Conservation (phyloP, 2,888 invertebrate species). For the Chaitophorus viminalis region DNA sequence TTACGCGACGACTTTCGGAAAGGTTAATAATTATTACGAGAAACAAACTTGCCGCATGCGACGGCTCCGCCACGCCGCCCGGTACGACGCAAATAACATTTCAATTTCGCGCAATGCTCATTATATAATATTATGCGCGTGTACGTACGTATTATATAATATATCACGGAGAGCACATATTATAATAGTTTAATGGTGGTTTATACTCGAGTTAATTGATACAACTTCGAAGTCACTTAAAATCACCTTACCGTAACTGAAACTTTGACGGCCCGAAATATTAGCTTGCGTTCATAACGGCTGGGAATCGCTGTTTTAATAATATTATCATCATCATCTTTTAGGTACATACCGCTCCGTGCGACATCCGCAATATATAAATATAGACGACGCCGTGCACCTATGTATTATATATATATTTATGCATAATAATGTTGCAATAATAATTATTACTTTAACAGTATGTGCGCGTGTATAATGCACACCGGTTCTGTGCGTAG, state of each 20-base stretch:
- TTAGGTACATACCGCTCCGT: too few species aligned
- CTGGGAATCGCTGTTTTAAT: too few species aligned
- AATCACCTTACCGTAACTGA: conserved; percentile 18
- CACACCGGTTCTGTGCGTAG: neutral
- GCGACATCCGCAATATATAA: too few species aligned
- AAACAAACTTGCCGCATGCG: conserved; percentile 28
- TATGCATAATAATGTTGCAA: too few species aligned
- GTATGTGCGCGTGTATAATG: neutral
- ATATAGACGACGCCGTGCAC: too few species aligned
- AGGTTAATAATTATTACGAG: neutral
- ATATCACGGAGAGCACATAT: neutral
- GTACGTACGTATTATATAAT: neutral
- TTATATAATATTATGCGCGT: neutral
- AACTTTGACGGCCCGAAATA: conserved; percentile 19
- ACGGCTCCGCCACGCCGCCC: too few species aligned
- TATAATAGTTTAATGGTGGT: conserved; percentile 14
- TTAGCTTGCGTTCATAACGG: neutral
- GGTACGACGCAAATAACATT: conserved; percentile 9
- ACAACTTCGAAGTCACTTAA: conserved; percentile 10
- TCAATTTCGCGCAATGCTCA: neutral
- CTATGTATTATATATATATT: neutral
- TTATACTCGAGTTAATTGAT: conserved; percentile 44
- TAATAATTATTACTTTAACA: too few species aligned
- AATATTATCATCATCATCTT: too few species aligned
- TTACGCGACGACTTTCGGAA: neutral